Base-by-base conservation (phyloP, 2,113 vertebrate genomes). In the Pelecanus crispus region DNA sequence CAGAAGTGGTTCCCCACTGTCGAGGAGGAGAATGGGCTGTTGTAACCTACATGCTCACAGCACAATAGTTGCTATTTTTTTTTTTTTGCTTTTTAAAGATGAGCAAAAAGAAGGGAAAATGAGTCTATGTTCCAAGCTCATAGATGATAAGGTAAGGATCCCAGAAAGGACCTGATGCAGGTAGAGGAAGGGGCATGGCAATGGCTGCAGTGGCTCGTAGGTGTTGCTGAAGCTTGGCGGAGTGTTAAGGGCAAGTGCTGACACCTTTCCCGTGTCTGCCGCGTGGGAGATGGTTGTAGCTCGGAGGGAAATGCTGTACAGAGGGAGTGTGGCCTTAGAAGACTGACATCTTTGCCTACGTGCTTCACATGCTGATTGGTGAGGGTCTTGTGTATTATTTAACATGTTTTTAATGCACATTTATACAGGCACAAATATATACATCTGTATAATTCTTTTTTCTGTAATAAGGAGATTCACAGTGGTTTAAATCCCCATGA, bases 301-400 rank as follows among this genome's bases (percentile, higher is more conserved):
- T n/a, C 4, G 2, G 24, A 16, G 22, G 17, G 18, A 34, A 80
- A 29, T 0, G 13, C 6, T 58, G 13, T 14, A 13, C 9, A 0
- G 9, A 6, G 10, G 28, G 45, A 36, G 4, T 0, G 3, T 9
- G 42, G 8, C 31, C 13, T 49, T 15, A 18, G 19, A n/a, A 42
- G 28, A 34, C 11, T 0, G 3, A 10, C 20, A 18, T 21, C 62
- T 75, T 50, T 53, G 22, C 34, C 45, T 24, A 3, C 2, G 6
- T 10, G 13, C 24, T 62, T 59, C 38, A 34, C 11, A 3, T 9
- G 26, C 15, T 59, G 53, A 12, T 17, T 9, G 12, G 7, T 25
- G 53, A 45, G 17, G 20, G 29, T n/a, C 16, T 55, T 26, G 24
- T 47, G 45, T 53, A 2, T 28, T 19, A 16, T 29, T 53, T 82